phyloP scores from a whole-genome alignment of 2,113 vertebrate species.

The Upupa epops region DNA sequence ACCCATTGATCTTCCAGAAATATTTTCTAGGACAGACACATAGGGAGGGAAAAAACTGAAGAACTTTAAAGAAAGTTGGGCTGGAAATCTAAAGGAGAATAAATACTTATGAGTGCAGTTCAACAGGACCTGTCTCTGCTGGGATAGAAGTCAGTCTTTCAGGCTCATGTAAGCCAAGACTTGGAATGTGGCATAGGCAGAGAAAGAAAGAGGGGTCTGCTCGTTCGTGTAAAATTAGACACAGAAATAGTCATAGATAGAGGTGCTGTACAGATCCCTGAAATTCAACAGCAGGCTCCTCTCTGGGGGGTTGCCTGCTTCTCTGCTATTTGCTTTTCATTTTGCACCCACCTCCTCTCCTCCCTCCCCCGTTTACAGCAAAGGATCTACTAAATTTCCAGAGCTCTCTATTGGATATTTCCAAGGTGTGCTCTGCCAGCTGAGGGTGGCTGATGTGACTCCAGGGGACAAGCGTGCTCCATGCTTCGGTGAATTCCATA shows the following conservation, averaged over 20 bases:
- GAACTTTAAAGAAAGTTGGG: background rate
- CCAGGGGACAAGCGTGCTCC: background rate
- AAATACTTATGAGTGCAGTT: background rate
- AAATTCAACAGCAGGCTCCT: background rate
- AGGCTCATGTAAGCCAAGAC: background rate
- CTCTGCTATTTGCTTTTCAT: background rate
- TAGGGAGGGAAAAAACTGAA: background rate
- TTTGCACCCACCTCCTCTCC: background rate
- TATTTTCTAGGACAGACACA: background rate
- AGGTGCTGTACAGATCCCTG: background rate
- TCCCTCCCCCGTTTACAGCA: background rate
- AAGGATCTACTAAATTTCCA: background rate
- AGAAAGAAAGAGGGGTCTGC: background rate
- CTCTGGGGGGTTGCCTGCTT: background rate
- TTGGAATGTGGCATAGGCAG: background rate
- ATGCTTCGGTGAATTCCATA: slow-evolving; percentile 77
- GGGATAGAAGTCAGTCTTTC: background rate
- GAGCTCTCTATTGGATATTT: background rate
- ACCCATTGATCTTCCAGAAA: background rate
- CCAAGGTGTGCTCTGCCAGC: background rate
- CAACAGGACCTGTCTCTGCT: background rate
- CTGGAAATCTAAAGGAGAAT: background rate
- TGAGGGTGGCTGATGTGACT: background rate
- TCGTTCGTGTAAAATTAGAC: background rate
- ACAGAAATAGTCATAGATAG: background rate